Evolutionary conservation across 2,888 invertebrate genomes (phyloP).

Genomic region (Lampropteryx suffumata): DNA sequence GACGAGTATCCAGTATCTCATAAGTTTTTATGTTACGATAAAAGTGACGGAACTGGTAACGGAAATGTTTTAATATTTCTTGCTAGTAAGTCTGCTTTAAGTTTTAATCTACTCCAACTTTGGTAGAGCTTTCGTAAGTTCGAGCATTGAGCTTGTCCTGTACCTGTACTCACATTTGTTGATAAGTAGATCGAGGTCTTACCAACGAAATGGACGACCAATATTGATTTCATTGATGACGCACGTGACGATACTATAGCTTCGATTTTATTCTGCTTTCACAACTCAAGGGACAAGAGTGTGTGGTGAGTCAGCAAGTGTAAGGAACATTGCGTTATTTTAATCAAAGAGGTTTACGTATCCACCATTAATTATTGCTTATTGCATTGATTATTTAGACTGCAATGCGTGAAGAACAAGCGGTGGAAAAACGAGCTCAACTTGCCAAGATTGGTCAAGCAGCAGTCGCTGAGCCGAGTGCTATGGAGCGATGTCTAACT

Average conservation of each 20-base stretch:
- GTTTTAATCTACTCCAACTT: slow-evolving; percentile 2
- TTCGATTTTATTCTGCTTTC: not conserved
- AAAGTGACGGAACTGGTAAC: slow-evolving; percentile 1
- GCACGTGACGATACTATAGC: not conserved
- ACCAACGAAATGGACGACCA: not conserved
- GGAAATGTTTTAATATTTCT: slow-evolving; percentile 16
- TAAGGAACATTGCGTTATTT: too few relatives aligned
- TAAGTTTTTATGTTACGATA: slow-evolving; percentile 19
- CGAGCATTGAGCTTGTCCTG: not conserved
- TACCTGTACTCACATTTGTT: not conserved
- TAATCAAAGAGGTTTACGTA: too few relatives aligned
- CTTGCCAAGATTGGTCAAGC: slow-evolving; percentile 67
- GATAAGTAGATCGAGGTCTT: not conserved
- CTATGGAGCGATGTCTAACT: slow-evolving; percentile 67
- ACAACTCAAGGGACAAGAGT: not conserved
- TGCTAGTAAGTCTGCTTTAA: slow-evolving; percentile 5
- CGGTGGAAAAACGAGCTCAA: slow-evolving; percentile 57
- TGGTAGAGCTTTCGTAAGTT: slow-evolving; percentile 1
- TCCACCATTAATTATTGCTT: too few relatives aligned
- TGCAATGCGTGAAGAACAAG: slow-evolving; percentile 62
- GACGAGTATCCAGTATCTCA: not conserved
- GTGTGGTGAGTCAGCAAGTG: too few relatives aligned
- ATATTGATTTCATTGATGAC: slow-evolving; percentile 1
- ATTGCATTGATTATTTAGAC: slow-evolving; percentile 39
- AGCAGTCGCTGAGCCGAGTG: slow-evolving; percentile 65